phyloP scores from a whole-genome alignment of 2,888 invertebrate species.

The Cryptocephalus moraei region DNA sequence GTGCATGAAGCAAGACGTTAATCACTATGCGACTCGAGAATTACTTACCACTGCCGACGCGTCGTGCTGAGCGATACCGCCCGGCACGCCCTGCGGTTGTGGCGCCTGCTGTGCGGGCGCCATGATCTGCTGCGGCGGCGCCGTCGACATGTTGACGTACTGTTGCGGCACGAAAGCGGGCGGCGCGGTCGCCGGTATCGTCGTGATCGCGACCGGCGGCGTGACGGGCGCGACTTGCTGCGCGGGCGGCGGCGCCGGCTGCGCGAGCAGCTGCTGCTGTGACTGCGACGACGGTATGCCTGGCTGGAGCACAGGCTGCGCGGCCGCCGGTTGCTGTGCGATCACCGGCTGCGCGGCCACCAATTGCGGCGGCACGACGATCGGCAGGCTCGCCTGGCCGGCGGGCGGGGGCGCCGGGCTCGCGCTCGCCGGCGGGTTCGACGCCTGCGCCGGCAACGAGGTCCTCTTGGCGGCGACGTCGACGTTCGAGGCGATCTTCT shows the following conservation, averaged over 20 bases:
- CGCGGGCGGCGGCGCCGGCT: not conserved
- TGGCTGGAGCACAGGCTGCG: slow-evolving; percentile 2
- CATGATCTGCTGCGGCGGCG: not conserved
- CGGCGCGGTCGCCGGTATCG: no score
- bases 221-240: no score
- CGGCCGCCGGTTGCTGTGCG: slow-evolving; percentile 1
- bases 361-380: not conserved
- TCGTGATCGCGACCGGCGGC: no score
- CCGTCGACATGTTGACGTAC: no score
- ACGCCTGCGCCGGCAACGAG: slow-evolving; percentile 6
- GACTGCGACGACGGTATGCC: not conserved
- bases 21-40: no score
- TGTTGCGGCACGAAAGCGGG: no score
- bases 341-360: slow-evolving; percentile 1
- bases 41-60: no score
- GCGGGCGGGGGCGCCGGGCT: not conserved
- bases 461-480: slow-evolving; percentile 16
- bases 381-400: not conserved
- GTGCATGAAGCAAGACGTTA: no score
- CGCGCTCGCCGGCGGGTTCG: slow-evolving; percentile 2
- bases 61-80: no score
- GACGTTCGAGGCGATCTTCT: slow-evolving; percentile 23
- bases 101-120: not conserved
- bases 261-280: not conserved
- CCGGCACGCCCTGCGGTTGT: not conserved